phyloP scores from a whole-genome alignment of 1,140 invertebrate species.

The Solenopsis fugax region DNA sequence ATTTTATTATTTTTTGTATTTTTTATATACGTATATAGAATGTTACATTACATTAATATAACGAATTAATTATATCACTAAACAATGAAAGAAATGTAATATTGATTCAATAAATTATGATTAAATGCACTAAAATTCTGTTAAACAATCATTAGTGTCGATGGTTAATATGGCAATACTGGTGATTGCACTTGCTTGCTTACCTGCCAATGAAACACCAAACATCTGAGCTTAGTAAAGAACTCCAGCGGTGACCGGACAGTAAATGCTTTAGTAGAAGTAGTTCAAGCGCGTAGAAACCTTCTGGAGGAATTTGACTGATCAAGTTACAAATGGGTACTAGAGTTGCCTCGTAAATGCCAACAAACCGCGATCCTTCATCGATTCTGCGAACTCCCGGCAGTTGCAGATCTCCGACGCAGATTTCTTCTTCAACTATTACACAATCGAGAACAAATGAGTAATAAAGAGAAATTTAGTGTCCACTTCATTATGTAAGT shows the following conservation, averaged over 20 bases:
- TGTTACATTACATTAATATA: neutral
- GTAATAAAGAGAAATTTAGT: too few relatives aligned
- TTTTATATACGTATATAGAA: neutral
- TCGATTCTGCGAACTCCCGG: slow-evolving; percentile 41
- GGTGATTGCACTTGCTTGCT: neutral
- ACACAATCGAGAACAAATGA: neutral
- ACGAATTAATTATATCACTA: neutral
- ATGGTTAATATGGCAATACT: neutral
- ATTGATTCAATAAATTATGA: neutral
- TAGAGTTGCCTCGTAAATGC: slow-evolving; percentile 80
- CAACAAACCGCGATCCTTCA: slow-evolving; percentile 54
- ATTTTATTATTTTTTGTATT: neutral
- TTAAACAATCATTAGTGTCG: slow-evolving; percentile 26
- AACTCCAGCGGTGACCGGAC: slow-evolving; percentile 78
- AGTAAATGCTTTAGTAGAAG: slow-evolving; percentile 81
- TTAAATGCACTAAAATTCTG: neutral
- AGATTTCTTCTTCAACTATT: slow-evolving; percentile 74
- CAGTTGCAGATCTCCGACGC: slow-evolving; percentile 69
- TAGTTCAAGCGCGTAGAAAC: slow-evolving; percentile 76
- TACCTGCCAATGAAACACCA: slow-evolving; percentile 83
- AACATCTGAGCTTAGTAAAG: slow-evolving; percentile 79
- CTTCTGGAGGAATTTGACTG: slow-evolving; percentile 69
- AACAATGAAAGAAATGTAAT: neutral
- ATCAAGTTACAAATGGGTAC: slow-evolving; percentile 75
- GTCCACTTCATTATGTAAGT: too few relatives aligned